Evolutionary conservation across 2,888 invertebrate genomes (phyloP).

Genomic region (Ectemnius lituratus): DNA sequence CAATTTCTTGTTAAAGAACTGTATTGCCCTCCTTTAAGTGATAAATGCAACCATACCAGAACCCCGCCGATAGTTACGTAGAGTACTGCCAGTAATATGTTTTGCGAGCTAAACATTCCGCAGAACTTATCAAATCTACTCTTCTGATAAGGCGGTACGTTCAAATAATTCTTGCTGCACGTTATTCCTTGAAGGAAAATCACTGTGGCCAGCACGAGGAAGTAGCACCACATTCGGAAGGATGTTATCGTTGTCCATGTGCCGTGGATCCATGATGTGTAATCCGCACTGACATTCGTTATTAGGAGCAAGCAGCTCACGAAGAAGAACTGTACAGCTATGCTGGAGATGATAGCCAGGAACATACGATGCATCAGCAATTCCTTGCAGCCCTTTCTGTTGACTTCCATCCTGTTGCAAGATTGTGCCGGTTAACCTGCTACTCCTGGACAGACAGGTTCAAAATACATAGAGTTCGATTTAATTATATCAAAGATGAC

Average conservation of each 20-base stretch:
- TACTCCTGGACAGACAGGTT: not conserved
- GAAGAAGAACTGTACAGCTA: constrained; percentile 75
- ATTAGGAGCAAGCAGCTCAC: constrained; percentile 70
- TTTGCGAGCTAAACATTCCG: constrained; percentile 82
- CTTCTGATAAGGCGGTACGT: constrained; percentile 81
- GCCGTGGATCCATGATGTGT: constrained; percentile 84
- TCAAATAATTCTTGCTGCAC: constrained; percentile 85
- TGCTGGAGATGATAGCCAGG: constrained; percentile 81
- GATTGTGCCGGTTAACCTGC: constrained; percentile 39
- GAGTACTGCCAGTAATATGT: constrained; percentile 80
- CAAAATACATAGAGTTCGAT: not conserved
- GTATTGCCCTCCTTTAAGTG: constrained; percentile 82
- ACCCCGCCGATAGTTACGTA: constrained; percentile 84
- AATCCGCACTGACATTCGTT: constrained; percentile 82
- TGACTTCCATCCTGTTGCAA: constrained; percentile 40
- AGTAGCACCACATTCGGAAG: constrained; percentile 83
- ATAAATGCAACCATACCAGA: constrained; percentile 85
- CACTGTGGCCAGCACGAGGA: constrained; percentile 82
- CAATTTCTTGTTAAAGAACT: constrained; percentile 79
- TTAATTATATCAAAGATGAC: not conserved
- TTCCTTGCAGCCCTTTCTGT: constrained; percentile 79
- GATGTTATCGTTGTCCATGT: constrained; percentile 82
- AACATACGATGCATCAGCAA: constrained; percentile 81
- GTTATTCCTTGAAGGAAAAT: constrained; percentile 86
- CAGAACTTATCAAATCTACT: constrained; percentile 85